phyloP scores from a whole-genome alignment of 2,113 vertebrate genomes.

The Hydrochoerus hydrochaeris region DNA sequence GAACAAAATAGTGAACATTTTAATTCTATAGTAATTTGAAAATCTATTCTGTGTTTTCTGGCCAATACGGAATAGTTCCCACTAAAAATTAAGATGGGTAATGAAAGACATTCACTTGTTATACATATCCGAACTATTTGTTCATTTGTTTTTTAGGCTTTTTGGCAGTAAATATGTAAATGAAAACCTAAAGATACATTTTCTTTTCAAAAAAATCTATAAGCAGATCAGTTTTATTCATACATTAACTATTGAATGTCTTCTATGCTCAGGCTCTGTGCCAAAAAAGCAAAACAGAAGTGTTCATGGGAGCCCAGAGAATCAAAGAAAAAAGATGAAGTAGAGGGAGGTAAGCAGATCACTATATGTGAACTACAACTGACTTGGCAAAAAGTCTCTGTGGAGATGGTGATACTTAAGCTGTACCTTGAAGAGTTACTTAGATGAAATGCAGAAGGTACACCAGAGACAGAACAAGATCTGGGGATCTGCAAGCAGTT shows the following conservation, averaged over 20 bases:
- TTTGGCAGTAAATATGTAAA: slow-evolving; percentile 48
- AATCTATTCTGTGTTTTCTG: slow-evolving; percentile 61
- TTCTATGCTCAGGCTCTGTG: slow-evolving; percentile 20
- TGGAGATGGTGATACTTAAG: not conserved
- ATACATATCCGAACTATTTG: not conserved
- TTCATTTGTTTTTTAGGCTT: not conserved
- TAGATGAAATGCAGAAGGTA: not conserved
- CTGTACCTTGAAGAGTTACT: not conserved
- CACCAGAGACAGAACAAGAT: not conserved
- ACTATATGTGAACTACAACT: not conserved
- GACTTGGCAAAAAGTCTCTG: not conserved
- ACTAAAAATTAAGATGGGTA: slow-evolving; percentile 33
- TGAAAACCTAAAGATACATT: slow-evolving; percentile 41
- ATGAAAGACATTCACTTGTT: slow-evolving; percentile 42
- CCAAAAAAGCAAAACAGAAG: slow-evolving; percentile 35
- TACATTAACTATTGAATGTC: slow-evolving; percentile 25
- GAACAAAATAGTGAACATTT: slow-evolving; percentile 69
- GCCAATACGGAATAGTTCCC: slow-evolving; percentile 52
- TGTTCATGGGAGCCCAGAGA: not conserved
- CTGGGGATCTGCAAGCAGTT: not conserved
- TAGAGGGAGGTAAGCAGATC: not conserved
- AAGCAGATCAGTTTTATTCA: slow-evolving; percentile 46
- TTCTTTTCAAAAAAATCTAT: not conserved
- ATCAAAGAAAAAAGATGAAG: not conserved
- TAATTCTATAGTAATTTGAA: slow-evolving; percentile 60